Evolutionary conservation across 2,888 invertebrate species (phyloP), one percentile per base, ranked within the genome.

Genomic region (Sarcophaga carnaria): DNA sequence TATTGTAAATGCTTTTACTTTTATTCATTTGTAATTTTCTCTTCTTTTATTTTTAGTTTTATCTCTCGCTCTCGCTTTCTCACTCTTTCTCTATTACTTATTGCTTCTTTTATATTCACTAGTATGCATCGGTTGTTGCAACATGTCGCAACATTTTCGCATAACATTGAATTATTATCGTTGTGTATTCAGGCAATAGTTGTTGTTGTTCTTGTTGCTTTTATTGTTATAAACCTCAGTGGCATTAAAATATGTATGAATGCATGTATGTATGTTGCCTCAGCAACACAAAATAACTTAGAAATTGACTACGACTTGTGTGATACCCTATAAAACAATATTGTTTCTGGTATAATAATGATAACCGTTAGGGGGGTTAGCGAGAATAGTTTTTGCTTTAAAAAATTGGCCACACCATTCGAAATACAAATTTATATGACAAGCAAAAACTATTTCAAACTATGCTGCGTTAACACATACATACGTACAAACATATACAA

Each of bases 101-200:
- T 4, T 54, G 2, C 14, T 59, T 59, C 20, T 22, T 59, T 27
- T 54, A 17, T 17, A 17, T 54, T 14, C 54, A 54, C 17, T 54
- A 14, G 54, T 37, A 37, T 72, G 63, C 25, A 67, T 37, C 66
- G 45, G 37, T 14, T 77, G 59, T 82, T 81, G 82, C 81, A 85
- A 59, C 78, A 85, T 85, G 69, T 82, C 78, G 85, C 82, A 82
- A 78, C 72, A 79, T 82, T 82, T 82, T 85, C 77, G 59, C 64
- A 85, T 85, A 85, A 75, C 75, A 82, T 82, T 78, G 82, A 82
- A 85, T 82, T 82, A 85, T 83, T 79, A 62, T 86, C 74, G 47
- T 83, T 63, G 77, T 74, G n/a, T 72, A 22, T 25, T 54, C 14
- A 14, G 54, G 54, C 54, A 54, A 83, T 83, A 14, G 64, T 66